phyloP scores from a whole-genome alignment of 2,113 vertebrate genomes.

The Catharus fuscescens region DNA sequence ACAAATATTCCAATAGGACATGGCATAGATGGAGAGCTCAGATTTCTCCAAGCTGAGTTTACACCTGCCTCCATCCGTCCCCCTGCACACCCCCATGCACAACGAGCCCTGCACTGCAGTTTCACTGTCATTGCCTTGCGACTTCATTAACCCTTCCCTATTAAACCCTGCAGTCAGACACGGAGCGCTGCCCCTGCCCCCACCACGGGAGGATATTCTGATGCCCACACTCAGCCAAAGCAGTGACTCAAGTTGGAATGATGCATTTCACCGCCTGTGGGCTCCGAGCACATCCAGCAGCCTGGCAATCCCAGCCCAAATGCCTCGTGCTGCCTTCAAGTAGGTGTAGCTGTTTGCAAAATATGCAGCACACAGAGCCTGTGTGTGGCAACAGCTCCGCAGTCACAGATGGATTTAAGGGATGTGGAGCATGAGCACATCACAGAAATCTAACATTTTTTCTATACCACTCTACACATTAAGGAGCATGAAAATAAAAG shows the following conservation, averaged over 20 bases:
- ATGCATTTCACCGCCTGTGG: background rate
- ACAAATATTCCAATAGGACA: background rate
- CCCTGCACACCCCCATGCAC: fast-evolving
- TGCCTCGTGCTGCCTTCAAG: background rate
- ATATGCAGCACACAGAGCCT: background rate
- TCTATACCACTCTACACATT: background rate
- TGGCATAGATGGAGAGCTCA: background rate
- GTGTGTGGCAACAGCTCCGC: slow-evolving; percentile 29
- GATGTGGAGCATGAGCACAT: background rate
- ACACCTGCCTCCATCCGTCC: background rate
- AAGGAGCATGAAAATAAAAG: background rate
- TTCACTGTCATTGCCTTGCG: background rate
- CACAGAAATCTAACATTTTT: background rate
- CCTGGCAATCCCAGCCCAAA: background rate
- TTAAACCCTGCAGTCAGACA: background rate
- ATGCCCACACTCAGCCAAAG: background rate
- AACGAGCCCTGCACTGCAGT: background rate
- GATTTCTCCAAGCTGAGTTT: background rate
- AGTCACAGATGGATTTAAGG: slow-evolving; percentile 25
- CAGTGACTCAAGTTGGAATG: background rate
- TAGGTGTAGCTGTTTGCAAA: slow-evolving; percentile 63
- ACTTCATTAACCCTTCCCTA: background rate
- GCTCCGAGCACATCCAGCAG: background rate
- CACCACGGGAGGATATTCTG: background rate
- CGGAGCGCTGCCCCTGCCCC: background rate